These are phyloP conservation scores for Hypanus sabinus DNA, from an alignment of 2,113 vertebrate species.

Conservation along the genomic window DNA sequence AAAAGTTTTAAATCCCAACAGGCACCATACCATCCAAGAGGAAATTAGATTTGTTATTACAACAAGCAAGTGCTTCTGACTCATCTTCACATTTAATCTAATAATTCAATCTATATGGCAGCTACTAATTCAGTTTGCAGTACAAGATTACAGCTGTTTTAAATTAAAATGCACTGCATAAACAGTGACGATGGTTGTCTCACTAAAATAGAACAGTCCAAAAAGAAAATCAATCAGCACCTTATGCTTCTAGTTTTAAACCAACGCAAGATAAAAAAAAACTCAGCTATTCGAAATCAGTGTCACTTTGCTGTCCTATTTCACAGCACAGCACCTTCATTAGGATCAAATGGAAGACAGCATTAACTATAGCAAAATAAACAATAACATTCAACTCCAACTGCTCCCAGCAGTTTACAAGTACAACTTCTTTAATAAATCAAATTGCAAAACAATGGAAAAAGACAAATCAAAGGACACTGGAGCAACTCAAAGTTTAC, in stretches of 20 bases:
- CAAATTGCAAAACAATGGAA: not conserved
- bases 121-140: conserved; percentile 22
- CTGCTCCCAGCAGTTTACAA: not conserved
- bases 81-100: conserved; percentile 31
- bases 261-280: not conserved
- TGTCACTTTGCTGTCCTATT: not conserved
- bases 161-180: conserved; percentile 9
- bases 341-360: not conserved
- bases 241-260: not conserved
- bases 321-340: not conserved
- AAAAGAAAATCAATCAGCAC: not conserved
- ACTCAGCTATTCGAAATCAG: not conserved
- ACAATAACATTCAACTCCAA: not conserved
- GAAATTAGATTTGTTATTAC: not conserved
- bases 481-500: too few relatives aligned
- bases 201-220: not conserved
- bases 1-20: not conserved
- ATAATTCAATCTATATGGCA: conserved; percentile 20
- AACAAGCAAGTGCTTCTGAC: conserved; percentile 25
- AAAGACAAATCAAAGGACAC: too few relatives aligned
- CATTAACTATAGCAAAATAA: too few relatives aligned
- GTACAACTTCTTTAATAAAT: not conserved
- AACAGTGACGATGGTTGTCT: not conserved
- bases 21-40: not conserved
- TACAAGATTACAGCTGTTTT: not conserved